phyloP scores from a whole-genome alignment of 2,797 vertebrate genomes.

The Coilia nasus region DNA sequence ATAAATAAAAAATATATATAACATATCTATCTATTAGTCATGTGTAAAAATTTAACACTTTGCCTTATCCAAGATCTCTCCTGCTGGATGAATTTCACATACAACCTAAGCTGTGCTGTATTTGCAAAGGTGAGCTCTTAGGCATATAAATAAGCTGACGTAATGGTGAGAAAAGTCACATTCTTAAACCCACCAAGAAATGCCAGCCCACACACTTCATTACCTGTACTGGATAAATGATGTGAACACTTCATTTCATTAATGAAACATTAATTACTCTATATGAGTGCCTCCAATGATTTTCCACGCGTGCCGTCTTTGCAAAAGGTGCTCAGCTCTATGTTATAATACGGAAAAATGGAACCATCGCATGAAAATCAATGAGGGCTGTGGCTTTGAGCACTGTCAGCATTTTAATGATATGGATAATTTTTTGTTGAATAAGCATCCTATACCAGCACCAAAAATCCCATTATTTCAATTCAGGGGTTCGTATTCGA shows the following conservation, averaged over 20 bases:
- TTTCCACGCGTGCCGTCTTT: constrained; percentile 61
- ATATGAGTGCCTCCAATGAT: constrained; percentile 57
- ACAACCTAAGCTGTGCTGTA: constrained; percentile 54
- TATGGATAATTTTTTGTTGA: constrained; percentile 63
- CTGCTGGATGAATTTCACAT: constrained; percentile 63
- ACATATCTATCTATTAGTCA: too few species aligned
- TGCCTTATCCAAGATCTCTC: constrained; percentile 34
- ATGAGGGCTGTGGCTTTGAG: constrained; percentile 63
- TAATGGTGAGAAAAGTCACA: constrained; percentile 52
- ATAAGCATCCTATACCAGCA: constrained; percentile 61
- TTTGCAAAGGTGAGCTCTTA: constrained; percentile 46
- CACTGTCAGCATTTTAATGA: constrained; percentile 64
- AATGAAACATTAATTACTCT: constrained; percentile 65
- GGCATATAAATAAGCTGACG: constrained; percentile 63
- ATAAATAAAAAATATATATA: too few species aligned
- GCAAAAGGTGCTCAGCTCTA: constrained; percentile 53
- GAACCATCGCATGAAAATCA: constrained; percentile 73
- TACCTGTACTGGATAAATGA: constrained; percentile 50
- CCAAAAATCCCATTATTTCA: constrained; percentile 58
- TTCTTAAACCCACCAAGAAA: constrained; percentile 48
- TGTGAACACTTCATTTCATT: constrained; percentile 53
- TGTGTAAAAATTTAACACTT: constrained; percentile 24
- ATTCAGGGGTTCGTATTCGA: constrained; percentile 56
- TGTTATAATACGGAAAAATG: constrained; percentile 73
- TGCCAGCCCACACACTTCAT: constrained; percentile 64